Percentiles rank a stretch among this genome's conserved stretches.
Evolutionary conservation across 2,888 invertebrate species (phyloP).

Genomic region (Amiota mariae): DNA sequence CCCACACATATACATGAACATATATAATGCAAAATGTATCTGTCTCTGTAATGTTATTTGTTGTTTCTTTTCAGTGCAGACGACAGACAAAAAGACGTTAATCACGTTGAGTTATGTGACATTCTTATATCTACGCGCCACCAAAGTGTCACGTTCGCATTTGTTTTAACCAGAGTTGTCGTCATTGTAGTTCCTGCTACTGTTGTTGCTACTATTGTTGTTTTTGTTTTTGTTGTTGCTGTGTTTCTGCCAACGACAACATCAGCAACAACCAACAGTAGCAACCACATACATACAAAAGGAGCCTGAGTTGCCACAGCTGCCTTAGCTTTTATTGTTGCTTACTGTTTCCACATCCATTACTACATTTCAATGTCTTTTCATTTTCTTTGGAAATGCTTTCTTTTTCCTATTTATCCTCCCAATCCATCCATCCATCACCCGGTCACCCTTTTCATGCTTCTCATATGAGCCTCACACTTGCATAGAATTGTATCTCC

Average conservation of each 20-base stretch:
- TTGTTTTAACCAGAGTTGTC: constrained; percentile 52
- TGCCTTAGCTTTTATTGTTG: not conserved
- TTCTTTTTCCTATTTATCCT: not conserved
- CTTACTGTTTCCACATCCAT: constrained; percentile 4
- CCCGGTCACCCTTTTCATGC: not conserved
- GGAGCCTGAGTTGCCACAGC: not conserved
- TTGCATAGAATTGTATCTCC: too few species aligned
- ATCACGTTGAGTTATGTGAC: constrained; percentile 74
- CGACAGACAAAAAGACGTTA: constrained; percentile 69
- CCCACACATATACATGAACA: not conserved
- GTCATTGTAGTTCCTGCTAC: constrained; percentile 36
- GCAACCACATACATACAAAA: too few species aligned
- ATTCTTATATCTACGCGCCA: constrained; percentile 70
- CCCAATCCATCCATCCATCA: not conserved
- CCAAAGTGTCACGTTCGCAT: constrained; percentile 70
- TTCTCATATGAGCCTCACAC: not conserved
- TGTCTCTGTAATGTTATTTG: not conserved
- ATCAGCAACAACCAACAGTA: constrained; percentile 18
- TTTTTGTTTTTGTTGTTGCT: constrained; percentile 45
- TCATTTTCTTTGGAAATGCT: constrained; percentile 23
- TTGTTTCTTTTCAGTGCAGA: constrained; percentile 7
- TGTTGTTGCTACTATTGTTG: constrained; percentile 47
- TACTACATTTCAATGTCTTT: constrained; percentile 11
- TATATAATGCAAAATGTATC: not conserved
- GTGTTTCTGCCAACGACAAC: constrained; percentile 49